Conservation (phyloP, 2,797 vertebrate species). For the Micrastur ruficollis region DNA sequence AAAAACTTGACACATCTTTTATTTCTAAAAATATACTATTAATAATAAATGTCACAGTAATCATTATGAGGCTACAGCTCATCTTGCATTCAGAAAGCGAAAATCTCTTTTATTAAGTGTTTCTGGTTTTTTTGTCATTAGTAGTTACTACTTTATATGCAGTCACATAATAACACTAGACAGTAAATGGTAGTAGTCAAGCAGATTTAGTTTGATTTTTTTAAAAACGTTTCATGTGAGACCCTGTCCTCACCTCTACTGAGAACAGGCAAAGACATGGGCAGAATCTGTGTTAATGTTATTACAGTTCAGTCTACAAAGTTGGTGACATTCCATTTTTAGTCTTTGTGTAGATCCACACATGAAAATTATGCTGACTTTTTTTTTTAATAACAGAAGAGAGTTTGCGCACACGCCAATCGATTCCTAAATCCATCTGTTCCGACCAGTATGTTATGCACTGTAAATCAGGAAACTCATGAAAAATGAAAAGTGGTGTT, state of each 20-base stretch:
- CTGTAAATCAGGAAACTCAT: conserved; percentile 35
- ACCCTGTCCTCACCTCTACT: neutral
- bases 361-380: neutral
- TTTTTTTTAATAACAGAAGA: neutral
- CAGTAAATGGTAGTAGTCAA: neutral
- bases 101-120: neutral
- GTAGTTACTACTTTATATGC: neutral
- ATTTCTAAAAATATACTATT: neutral
- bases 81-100: neutral
- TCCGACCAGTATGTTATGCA: neutral
- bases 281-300: neutral
- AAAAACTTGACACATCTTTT: neutral
- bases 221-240: neutral
- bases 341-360: neutral
- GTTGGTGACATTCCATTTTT: neutral
- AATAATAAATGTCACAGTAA: neutral
- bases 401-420: neutral
- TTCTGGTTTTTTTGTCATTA: neutral
- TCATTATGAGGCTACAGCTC: neutral
- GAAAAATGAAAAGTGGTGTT: conserved; percentile 52
- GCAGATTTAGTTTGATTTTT: neutral
- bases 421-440: neutral
- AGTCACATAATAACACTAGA: neutral
- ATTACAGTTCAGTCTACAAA: neutral
- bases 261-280: neutral